These are phyloP conservation scores for Pelecanus crispus DNA, from an alignment of 2,113 vertebrate species.

Conservation along the genomic window DNA sequence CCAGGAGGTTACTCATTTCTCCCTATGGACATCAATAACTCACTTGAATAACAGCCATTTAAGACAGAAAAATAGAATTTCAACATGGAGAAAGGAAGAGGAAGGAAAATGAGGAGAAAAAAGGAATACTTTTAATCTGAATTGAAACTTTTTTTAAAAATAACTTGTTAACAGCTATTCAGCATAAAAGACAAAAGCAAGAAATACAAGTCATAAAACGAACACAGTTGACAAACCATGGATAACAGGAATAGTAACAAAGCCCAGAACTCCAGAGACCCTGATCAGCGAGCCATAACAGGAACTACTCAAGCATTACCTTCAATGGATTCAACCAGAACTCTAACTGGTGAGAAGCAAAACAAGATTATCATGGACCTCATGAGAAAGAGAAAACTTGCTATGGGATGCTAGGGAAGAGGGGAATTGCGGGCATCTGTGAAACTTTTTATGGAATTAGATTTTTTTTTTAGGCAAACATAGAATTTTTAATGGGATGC, in stretches of 20 bases:
- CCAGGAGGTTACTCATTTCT: not conserved
- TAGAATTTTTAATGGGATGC: not conserved
- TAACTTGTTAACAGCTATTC: not conserved
- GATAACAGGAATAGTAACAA: not conserved
- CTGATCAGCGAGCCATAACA: not conserved
- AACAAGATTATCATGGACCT: not conserved
- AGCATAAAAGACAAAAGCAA: not conserved
- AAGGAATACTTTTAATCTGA: not conserved
- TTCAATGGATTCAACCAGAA: not conserved
- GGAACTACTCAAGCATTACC: not conserved
- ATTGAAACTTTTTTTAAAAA: not conserved
- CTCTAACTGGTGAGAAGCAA: not conserved
- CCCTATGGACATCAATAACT: not conserved
- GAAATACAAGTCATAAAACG: not conserved
- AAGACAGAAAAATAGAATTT: not conserved
- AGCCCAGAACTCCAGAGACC: not conserved
- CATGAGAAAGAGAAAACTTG: not conserved
- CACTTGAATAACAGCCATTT: not conserved
- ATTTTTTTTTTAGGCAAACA: not conserved
- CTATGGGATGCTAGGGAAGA: not conserved
- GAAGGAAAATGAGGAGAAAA: not conserved
- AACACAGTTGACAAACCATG: not conserved
- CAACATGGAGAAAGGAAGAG: not conserved
- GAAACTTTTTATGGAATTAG: not conserved
- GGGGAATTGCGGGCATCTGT: not conserved